Percentiles rank a stretch among this genome's conserved stretches.
These are phyloP conservation scores for mouse (Mus musculus) DNA, from an alignment of 2,113 vertebrate species.

Conservation along the genomic window GRCm39 chr16:43929001-43929500, in stretches of 20 bases:
- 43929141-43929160: background rate
- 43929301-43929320: background rate
- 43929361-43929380: background rate
- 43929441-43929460: constrained; percentile 13
- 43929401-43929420: background rate
- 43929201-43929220: background rate
- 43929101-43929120: background rate
- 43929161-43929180: background rate
- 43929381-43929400: background rate
- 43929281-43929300: background rate
- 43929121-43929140: constrained; percentile 4
- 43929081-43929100: background rate
- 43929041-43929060: background rate
- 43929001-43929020: constrained; percentile 9
- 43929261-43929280: background rate
- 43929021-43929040: background rate
- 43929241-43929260: background rate
- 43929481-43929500: background rate
- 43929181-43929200: background rate
- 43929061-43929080: constrained; percentile 14
- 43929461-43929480: background rate
- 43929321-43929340: background rate
- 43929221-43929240: background rate
- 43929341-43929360: background rate
- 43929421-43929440: background rate